Base-by-base conservation (phyloP, 2,888 invertebrate species). In the Aquatica leii region DNA sequence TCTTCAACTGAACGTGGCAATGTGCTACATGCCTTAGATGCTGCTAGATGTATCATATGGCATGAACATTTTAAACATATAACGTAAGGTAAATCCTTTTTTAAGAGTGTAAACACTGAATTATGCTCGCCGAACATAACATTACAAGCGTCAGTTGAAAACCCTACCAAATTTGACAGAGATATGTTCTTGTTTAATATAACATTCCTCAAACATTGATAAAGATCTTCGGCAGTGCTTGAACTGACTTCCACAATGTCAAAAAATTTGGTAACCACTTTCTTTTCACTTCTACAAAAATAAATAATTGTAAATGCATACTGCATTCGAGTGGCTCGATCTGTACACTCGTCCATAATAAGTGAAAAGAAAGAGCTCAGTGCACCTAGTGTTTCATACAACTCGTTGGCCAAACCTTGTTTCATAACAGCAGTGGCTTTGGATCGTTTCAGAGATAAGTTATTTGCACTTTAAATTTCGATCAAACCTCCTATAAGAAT, bases 371-470 rank as follows among this genome's bases (percentile, higher is more conserved):
- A 43, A 4, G 9, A 5, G 20, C n/a, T n/a, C n/a, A n/a, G n/a
- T n/a, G n/a, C n/a, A n/a, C n/a, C n/a, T n/a, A n/a, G n/a, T n/a
- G n/a, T n/a, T n/a, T n/a, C n/a, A n/a, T n/a, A n/a, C n/a, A n/a
- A n/a, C n/a, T n/a, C n/a, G n/a, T n/a, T n/a, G n/a, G n/a, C n/a
- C n/a, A n/a, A n/a, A n/a, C n/a, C n/a, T n/a, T n/a, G n/a, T n/a
- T n/a, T n/a, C n/a, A n/a, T n/a, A n/a, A n/a, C 8, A 12, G 31
- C 18, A 1, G 66, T 67, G 4, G 59, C 43, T 51, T 67, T 67
- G 15, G 63, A 59, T 12, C 64, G 21, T 51, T 60, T 49, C 0
- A 67, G 2, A 12, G 59, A n/a, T 11, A 69, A n/a, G n/a, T n/a
- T n/a, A n/a, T n/a, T n/a, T n/a, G n/a, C n/a, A n/a, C n/a, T n/a